Conservation (phyloP, 1,140 invertebrate species). For the Condylostylus longicornis region DNA sequence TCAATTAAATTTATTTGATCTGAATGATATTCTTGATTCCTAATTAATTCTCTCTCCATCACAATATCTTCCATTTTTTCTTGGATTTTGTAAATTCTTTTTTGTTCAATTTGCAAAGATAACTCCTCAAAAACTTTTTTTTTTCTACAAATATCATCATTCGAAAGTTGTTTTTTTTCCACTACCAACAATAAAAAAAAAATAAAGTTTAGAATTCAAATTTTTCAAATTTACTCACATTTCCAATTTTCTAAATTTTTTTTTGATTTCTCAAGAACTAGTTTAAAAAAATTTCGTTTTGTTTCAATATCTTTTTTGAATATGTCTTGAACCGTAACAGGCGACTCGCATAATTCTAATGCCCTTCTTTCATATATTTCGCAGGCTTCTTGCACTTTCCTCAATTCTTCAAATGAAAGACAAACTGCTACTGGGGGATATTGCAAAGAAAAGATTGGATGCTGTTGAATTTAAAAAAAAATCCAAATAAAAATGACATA, state of each 20-base stretch:
- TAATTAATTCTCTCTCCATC: too few species aligned
- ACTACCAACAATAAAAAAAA: neutral
- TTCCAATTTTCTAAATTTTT: conserved; percentile 17
- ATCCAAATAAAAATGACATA: conserved; percentile 1
- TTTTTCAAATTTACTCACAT: conserved; percentile 1
- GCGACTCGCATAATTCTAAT: conserved; percentile 6
- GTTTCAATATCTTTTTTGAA: conserved; percentile 10
- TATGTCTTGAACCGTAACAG: conserved; percentile 7
- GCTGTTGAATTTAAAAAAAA: conserved; percentile 11
- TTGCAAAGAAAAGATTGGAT: conserved; percentile 16
- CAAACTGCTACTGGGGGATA: conserved; percentile 19
- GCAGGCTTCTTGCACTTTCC: conserved; percentile 8
- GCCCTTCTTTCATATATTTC: conserved; percentile 7
- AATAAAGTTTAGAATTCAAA: neutral
- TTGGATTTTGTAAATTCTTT: too few species aligned
- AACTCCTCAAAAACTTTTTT: too few species aligned
- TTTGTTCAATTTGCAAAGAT: too few species aligned
- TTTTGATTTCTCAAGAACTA: conserved; percentile 12
- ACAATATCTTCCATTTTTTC: too few species aligned
- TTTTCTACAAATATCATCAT: too few species aligned
- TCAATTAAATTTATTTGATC: too few species aligned
- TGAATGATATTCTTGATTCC: too few species aligned
- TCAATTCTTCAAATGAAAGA: conserved; percentile 16
- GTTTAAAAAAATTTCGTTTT: conserved; percentile 11
- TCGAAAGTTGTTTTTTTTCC: too few species aligned